Conservation (phyloP, 2,888 invertebrate genomes). For the Rhagophthalmus giganteus region DNA sequence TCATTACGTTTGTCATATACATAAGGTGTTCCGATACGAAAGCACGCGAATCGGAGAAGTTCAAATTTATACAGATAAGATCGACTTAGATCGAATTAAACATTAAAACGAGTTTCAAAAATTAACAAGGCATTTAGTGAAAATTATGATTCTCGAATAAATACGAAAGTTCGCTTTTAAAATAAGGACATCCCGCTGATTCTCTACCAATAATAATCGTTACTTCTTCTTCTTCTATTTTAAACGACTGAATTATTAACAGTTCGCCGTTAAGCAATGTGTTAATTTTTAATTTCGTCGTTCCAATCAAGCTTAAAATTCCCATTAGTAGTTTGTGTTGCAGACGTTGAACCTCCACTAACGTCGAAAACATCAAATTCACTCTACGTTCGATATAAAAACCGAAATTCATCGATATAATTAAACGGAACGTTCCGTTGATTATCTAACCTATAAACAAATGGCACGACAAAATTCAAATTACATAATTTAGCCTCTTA, state of each 20-base stretch:
- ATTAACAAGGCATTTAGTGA: slow-evolving; percentile 8
- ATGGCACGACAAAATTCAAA: no score
- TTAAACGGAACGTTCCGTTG: no score
- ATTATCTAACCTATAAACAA: no score
- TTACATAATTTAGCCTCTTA: no score
- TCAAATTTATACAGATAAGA: slow-evolving; percentile 7
- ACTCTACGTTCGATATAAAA: no score
- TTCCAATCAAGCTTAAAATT: slow-evolving; percentile 7
- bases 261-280: slow-evolving; percentile 2
- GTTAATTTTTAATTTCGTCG: slow-evolving; percentile 8
- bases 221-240: slow-evolving; percentile 4
- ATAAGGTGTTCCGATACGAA: background rate
- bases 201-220: background rate
- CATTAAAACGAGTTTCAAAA: slow-evolving; percentile 12
- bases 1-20: background rate
- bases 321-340: background rate
- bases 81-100: slow-evolving; percentile 8
- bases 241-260: slow-evolving; percentile 8
- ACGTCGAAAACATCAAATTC: no score
- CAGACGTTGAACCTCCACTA: slow-evolving; percentile 5
- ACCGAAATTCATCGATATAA: background rate
- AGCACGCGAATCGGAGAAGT: background rate
- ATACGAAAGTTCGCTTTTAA: slow-evolving; percentile 5
- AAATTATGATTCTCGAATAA: slow-evolving; percentile 8
- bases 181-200: slow-evolving; percentile 16